phyloP scores from a whole-genome alignment of 2,113 vertebrate species.

The Psephotus haematonotus region DNA sequence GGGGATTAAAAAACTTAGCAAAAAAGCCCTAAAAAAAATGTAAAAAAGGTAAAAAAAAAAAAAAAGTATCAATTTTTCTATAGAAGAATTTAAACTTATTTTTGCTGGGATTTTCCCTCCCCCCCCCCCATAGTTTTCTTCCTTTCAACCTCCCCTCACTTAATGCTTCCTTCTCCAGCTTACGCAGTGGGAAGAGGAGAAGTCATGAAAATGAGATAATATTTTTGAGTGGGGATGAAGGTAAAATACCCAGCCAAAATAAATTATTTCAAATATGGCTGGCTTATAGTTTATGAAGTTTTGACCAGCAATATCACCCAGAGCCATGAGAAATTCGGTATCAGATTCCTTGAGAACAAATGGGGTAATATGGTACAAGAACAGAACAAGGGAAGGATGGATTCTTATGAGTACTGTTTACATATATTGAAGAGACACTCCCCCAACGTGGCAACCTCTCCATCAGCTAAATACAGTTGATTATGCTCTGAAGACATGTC shows the following conservation, averaged over 20 bases:
- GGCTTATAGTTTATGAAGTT: not conserved
- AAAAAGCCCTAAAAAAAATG: not conserved
- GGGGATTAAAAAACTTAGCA: not conserved
- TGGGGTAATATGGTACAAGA: not conserved
- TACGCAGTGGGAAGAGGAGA: not conserved
- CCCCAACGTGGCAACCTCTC: not conserved
- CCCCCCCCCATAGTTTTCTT: not conserved
- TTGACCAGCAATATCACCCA: not conserved
- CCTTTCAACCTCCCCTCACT: not conserved
- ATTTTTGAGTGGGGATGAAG: not conserved
- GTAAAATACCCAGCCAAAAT: not conserved
- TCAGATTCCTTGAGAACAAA: not conserved
- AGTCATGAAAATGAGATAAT: not conserved
- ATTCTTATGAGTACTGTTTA: not conserved
- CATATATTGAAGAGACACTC: not conserved
- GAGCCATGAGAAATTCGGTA: not conserved
- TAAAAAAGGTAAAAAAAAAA: not conserved
- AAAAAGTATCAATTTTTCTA: not conserved
- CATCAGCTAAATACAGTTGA: not conserved
- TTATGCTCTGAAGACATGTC: rapidly evolving
- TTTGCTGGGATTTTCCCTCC: not conserved
- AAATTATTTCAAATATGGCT: not conserved
- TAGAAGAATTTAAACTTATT: not conserved
- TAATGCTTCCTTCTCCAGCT: not conserved
- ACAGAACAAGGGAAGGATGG: not conserved